Evolutionary conservation across 2,797 vertebrate species (phyloP).

Genomic region (Chrysocyon brachyurus): DNA sequence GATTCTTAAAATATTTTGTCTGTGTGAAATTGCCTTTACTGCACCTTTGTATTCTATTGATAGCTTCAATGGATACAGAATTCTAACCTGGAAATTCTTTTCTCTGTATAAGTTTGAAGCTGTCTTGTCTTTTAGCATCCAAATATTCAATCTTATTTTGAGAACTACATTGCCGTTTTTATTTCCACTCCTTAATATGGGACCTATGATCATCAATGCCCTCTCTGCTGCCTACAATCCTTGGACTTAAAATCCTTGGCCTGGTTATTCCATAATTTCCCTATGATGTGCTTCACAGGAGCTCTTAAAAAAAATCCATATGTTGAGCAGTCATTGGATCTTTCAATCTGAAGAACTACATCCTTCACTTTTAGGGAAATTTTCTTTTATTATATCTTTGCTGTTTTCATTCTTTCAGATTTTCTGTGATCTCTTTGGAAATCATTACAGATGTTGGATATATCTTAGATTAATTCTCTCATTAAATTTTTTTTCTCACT

Average conservation of each 20-base stretch:
- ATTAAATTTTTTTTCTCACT: neutral
- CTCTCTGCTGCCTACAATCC: neutral
- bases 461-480: neutral
- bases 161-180: neutral
- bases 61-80: neutral
- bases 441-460: neutral
- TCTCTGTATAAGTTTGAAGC: neutral
- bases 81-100: neutral
- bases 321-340: neutral
- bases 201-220: neutral
- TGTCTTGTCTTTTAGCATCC: neutral
- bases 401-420: neutral
- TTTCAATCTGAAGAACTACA: neutral
- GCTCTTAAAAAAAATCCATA: neutral
- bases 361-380: neutral
- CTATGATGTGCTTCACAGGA: neutral
- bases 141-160: neutral
- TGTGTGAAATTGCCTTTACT: conserved; percentile 24
- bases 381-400: conserved; percentile 8
- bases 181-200: neutral
- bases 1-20: neutral
- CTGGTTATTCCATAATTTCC: neutral
- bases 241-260: neutral
- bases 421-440: neutral
- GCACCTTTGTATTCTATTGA: neutral